Base-by-base conservation (phyloP, 2,797 vertebrate genomes). In the Danionella dracula region DNA sequence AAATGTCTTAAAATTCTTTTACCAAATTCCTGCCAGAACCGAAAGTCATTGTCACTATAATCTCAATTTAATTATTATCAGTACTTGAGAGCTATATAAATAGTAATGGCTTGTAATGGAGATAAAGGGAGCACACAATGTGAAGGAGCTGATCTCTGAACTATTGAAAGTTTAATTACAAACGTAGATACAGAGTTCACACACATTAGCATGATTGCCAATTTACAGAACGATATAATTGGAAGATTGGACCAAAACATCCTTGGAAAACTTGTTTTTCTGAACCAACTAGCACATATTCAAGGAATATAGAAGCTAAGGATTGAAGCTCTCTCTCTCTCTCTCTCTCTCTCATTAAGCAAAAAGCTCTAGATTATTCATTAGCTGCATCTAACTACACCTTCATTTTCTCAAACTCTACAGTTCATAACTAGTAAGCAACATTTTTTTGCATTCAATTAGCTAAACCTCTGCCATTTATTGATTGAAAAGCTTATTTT, bases 1-100 rank as follows among this genome's bases (percentile, higher is more conserved):
- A 66, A 67, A 29, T 38, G 48, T 37, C 37, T 5, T 32, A 37
- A 56, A 40, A 31, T 73, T 57, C 60, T 59, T 10, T 31, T n/a
- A n/a, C n/a, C n/a, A n/a, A 45, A 10, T 35, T 11, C 41, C 8
- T 7, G 16, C 20, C 12, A 12, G 23, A 27, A 27, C 23, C n/a
- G n/a, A n/a, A n/a, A n/a, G 20, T 19, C 11, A 1, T 0, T 50
- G 16, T 51, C 35, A 51, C 35, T 63, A 23, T 34, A 16, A 41
- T 8, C 13, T 21, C 21, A 27, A 9, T 21, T 56, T 56, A 16
- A 21, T 38, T 23, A 55, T 21, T 34, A 23, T 15, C 35, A 16
- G 53, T 40, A 40, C n/a, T n/a, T n/a, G n/a, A n/a, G n/a, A n/a
- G n/a, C n/a, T 23, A 11, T 20, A 40, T 41, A 29, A 29, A 55